Evolutionary conservation across 2,113 vertebrate species (phyloP), one percentile per base, ranked within the genome.

Genomic region (Coreoperca whiteheadi): DNA sequence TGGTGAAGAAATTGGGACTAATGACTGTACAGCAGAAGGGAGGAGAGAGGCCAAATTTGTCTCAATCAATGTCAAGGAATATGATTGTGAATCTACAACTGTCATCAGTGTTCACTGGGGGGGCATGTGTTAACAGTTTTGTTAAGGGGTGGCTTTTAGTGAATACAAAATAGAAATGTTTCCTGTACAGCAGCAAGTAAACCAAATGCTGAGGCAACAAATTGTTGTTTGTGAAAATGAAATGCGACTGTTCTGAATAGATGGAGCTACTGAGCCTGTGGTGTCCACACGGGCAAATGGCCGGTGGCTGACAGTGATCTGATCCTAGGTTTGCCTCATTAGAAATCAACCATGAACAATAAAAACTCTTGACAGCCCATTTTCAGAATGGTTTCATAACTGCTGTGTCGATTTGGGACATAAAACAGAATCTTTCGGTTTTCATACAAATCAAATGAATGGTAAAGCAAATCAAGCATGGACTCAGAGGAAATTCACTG

Each of bases 61-160:
- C 89, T 92, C 87, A 90, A 88, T 92, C 88, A 92, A 71, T 28
- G 89, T 90, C 93, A 88, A 18, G 20, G 34, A 57, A 59, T 77
- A 83, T 80, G 71, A 74, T 59, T 20, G 68, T 39, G 63, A 77
- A 78, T 88, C 88, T 74, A 65, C 88, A 84, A 56, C 75, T 88
- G 91, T 87, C 87, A 86, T 63, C 59, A 20, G 48, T 23, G 46
- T 77, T 76, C 71, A 74, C 25, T 54, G 34, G 41, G 46, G 65
- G 77, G 32, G 65, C 66, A 53, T 25, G 64, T 61, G 57, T 60
- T 82, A 87, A 83, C 76, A 61, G 74, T 88, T 80, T 81, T 68
- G 34, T 82, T 81, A 73, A 66, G 56, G 43, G 61, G 39, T 0
- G 59, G 46, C 32, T 39, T 74, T 83, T 34, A 65, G 28, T 34